Evolutionary conservation across 2,888 invertebrate genomes (phyloP), one percentile per base, ranked within the genome.

Genomic region (Sipha maydis): DNA sequence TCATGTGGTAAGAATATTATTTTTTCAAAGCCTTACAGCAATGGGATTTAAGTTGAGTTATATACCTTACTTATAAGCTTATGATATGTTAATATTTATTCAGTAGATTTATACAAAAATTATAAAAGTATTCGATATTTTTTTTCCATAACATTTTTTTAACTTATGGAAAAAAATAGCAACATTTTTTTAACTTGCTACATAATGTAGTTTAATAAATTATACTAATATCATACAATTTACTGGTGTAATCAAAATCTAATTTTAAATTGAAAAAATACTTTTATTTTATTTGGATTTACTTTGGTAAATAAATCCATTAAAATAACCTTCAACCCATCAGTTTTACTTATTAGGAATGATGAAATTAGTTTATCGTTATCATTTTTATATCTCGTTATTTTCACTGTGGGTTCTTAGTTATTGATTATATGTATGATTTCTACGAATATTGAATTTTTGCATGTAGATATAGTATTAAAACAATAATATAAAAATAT

Each of bases 371-470:
- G 76, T 67, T 85, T 77, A 21, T 71, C 5, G 11, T 85, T 77
- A 21, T 71, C 5, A 19, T 79, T 17, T 41, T 54, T 80, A 38
- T 78, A 38, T 56, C 14, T 34, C 48, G 34, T 34, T 21, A 56
- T 48, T 79, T 85, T 56, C 78, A 71, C 79, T 85, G 31, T 1
- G 14, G 48, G 48, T 11, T 14, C 3, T 11, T 48, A 48, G 14
- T 48, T 48, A 48, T 48, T 14, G 2, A 14, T 5, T 38, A 48
- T 48, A 14, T 48, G 14, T 48, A 1, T 14, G 3, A 48, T 48
- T 48, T n/a, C n/a, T n/a, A n/a, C n/a, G n/a, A n/a, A n/a, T n/a
- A 83, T 75, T 38, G 73, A 11, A 54, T n/a, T 56, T 71, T 83
- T 0, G 54, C n/a, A n/a, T 83, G 83, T 48, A 54, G 73, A 83